phyloP scores from a whole-genome alignment of 2,113 vertebrate genomes.

The Zeus faber region DNA sequence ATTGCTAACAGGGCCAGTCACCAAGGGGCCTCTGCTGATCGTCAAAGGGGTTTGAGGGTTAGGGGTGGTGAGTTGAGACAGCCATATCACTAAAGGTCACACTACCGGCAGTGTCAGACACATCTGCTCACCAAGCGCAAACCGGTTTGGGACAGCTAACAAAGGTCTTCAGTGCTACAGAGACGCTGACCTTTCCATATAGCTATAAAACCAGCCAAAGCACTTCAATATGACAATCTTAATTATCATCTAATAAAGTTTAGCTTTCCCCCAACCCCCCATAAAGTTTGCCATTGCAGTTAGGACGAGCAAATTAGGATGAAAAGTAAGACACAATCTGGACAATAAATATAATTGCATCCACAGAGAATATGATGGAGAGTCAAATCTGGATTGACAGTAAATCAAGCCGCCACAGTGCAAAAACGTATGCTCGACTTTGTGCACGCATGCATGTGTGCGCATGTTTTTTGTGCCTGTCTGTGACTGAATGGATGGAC shows the following conservation, averaged over 20 bases:
- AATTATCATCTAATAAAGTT: constrained; percentile 68
- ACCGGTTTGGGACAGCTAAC: constrained; percentile 66
- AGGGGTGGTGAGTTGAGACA: constrained; percentile 40
- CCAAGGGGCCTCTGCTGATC: constrained; percentile 35
- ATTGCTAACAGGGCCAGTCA: constrained; percentile 31
- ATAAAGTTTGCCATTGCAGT: constrained; percentile 56
- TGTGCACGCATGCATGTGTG: constrained; percentile 2
- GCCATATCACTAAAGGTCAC: constrained; percentile 72
- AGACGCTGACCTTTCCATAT: constrained; percentile 70
- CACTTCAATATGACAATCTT: constrained; percentile 68
- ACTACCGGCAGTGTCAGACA: constrained; percentile 56
- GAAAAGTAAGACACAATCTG: constrained; percentile 39
- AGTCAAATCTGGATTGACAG: too few relatives aligned
- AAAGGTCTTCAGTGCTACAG: constrained; percentile 59
- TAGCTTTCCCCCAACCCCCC: constrained; percentile 29
- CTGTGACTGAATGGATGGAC: constrained; percentile 43
- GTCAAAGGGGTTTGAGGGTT: constrained; percentile 17
- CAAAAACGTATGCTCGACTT: constrained; percentile 1
- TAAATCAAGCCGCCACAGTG: too few relatives aligned
- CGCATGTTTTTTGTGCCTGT: constrained; percentile 3
- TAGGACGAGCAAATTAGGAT: constrained; percentile 36
- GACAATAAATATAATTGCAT: constrained; percentile 65
- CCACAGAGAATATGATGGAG: constrained; percentile 53
- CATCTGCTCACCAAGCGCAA: constrained; percentile 67
- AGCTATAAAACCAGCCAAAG: constrained; percentile 49